These are phyloP conservation scores for Lamprotornis superbus DNA, from an alignment of 2,113 vertebrate genomes.

Conservation along the genomic window DNA sequence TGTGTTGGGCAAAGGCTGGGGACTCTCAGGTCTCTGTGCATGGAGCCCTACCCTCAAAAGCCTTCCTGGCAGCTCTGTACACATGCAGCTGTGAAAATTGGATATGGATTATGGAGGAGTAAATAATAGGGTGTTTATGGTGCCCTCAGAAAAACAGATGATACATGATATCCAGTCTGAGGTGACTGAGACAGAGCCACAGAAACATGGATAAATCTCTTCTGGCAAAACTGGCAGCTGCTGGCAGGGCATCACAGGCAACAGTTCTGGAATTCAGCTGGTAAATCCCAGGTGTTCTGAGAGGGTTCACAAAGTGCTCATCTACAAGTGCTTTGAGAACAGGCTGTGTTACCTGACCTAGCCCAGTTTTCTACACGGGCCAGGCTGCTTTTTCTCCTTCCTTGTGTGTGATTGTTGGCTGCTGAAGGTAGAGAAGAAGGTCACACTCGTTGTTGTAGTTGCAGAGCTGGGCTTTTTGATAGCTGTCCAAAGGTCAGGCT, in stretches of 20 bases:
- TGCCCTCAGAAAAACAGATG: neutral
- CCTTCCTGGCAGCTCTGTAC: neutral
- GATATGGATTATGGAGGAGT: neutral
- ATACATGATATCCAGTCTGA: rapidly evolving
- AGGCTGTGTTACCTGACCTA: neutral
- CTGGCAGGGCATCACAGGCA: neutral
- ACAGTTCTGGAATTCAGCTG: neutral
- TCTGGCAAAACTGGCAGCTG: neutral
- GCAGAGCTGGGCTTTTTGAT: neutral
- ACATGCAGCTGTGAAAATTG: neutral
- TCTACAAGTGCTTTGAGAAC: neutral
- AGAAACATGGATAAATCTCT: neutral
- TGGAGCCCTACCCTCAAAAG: neutral
- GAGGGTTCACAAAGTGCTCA: neutral
- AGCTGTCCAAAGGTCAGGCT: conserved; percentile 13
- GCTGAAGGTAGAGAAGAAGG: neutral
- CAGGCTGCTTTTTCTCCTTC: neutral
- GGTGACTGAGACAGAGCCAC: neutral
- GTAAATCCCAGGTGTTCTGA: neutral
- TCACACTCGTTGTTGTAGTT: neutral
- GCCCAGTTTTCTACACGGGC: neutral
- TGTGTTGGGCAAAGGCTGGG: neutral
- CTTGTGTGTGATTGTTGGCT: neutral
- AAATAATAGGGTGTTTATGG: neutral
- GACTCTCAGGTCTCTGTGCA: neutral